phyloP scores from a whole-genome alignment of 2,113 vertebrate genomes.

The Brachyhypopomus occidentalis region DNA sequence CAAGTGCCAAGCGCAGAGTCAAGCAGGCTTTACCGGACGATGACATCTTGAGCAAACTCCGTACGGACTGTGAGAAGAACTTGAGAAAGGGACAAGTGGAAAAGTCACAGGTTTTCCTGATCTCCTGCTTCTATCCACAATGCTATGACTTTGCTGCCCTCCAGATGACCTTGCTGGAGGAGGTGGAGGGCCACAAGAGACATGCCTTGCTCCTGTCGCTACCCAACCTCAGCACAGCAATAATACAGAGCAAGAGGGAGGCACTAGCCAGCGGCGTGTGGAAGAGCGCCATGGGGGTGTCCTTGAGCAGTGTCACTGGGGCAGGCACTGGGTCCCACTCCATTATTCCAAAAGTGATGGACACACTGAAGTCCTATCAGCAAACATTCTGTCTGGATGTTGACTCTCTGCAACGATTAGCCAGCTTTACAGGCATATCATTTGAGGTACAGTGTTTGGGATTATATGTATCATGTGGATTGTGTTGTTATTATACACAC shows the following conservation, averaged over 20 bases:
- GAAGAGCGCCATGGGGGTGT: slow-evolving; percentile 42
- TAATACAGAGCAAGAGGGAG: slow-evolving; percentile 26
- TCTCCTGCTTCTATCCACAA: slow-evolving; percentile 47
- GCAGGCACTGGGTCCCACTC: background rate
- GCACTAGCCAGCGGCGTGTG: slow-evolving; percentile 29
- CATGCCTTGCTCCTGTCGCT: slow-evolving; percentile 44
- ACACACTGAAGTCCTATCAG: slow-evolving; percentile 50
- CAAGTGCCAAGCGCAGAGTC: background rate
- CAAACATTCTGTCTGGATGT: slow-evolving; percentile 50
- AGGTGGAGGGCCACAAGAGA: slow-evolving; percentile 49
- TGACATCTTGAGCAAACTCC: slow-evolving; percentile 31
- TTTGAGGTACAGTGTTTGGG: slow-evolving; percentile 36
- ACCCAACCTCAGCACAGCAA: slow-evolving; percentile 29
- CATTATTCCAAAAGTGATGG: slow-evolving; percentile 40
- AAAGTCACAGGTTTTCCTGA: slow-evolving; percentile 46
- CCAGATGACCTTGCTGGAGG: slow-evolving; percentile 35
- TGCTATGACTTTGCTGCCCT: slow-evolving; percentile 56
- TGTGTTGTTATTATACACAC: background rate
- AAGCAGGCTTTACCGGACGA: background rate
- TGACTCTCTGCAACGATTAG: slow-evolving; percentile 41
- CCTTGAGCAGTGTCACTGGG: slow-evolving; percentile 15
- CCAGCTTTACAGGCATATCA: slow-evolving; percentile 42
- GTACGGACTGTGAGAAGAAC: slow-evolving; percentile 49
- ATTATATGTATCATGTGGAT: too few species aligned
- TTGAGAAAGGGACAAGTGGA: slow-evolving; percentile 31